Evolutionary conservation across 64 coral and sea anemone genomes (phyloP).

Genomic region (Actinia equina): DNA sequence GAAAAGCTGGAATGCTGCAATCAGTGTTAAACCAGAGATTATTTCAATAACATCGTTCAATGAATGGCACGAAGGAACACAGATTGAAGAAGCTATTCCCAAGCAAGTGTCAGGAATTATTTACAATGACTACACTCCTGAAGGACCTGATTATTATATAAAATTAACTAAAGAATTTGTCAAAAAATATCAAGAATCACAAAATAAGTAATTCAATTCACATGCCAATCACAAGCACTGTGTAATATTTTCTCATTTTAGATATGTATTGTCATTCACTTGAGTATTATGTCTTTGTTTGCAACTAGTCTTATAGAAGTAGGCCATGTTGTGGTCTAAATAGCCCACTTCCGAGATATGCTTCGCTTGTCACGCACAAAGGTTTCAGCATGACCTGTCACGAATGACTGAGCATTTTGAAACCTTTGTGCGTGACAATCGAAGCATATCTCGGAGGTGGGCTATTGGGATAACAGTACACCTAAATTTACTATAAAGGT

Average conservation of each 20-base stretch:
- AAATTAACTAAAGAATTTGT: conserved; percentile 46
- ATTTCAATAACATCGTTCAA: conserved; percentile 94
- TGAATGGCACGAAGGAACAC: conserved; percentile 99
- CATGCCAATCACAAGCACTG: background rate
- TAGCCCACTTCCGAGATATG: too few relatives aligned
- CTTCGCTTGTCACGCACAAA: too few relatives aligned
- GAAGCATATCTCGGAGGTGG: too few relatives aligned
- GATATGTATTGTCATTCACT: too few relatives aligned
- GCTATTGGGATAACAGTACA: too few relatives aligned
- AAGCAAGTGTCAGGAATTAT: conserved; percentile 55
- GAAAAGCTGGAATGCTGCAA: conserved; percentile 87
- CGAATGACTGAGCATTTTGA: too few relatives aligned
- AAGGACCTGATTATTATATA: conserved; percentile 77
- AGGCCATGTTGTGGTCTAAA: too few relatives aligned
- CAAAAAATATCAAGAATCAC: background rate
- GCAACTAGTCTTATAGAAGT: too few relatives aligned
- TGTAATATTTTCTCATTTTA: background rate
- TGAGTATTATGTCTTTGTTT: too few relatives aligned
- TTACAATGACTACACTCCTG: conserved; percentile 81
- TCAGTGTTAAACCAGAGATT: conserved; percentile 70
- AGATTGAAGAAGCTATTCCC: conserved; percentile 89
- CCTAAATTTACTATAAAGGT: too few relatives aligned
- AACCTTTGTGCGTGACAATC: too few relatives aligned
- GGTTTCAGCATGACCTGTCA: too few relatives aligned
- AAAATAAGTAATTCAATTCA: background rate